phyloP scores from a whole-genome alignment of 2,113 vertebrate species.

The Microcebus jonahi region DNA sequence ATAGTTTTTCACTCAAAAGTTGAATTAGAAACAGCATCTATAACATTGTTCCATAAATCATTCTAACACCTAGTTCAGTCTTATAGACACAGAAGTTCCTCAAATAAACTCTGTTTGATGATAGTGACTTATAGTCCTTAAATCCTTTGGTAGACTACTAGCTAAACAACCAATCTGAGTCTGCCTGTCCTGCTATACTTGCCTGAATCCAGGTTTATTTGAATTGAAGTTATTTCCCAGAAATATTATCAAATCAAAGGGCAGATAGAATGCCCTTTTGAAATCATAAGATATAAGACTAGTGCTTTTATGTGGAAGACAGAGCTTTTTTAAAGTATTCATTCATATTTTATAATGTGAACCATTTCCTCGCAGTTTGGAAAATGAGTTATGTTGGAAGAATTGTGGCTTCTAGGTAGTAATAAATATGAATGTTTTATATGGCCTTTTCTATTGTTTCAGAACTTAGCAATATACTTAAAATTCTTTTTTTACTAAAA shows the following conservation, averaged over 20 bases:
- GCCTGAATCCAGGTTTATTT: conserved; percentile 36
- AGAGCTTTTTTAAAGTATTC: conserved; percentile 64
- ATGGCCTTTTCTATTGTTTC: conserved; percentile 55
- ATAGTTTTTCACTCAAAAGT: conserved; percentile 32
- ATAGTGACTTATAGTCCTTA: neutral
- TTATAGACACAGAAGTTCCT: neutral
- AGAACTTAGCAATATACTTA: conserved; percentile 60
- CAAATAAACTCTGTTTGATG: conserved; percentile 37
- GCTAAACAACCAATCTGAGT: neutral
- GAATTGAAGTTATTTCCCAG: conserved; percentile 57
- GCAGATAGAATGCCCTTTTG: conserved; percentile 59
- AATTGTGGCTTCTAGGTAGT: conserved; percentile 69
- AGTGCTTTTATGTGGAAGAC: conserved; percentile 61
- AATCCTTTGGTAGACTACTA: neutral
- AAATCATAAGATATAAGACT: conserved; percentile 62
- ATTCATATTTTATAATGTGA: conserved; percentile 77
- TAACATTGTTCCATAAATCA: conserved; percentile 47
- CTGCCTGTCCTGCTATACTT: neutral
- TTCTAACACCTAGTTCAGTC: neutral
- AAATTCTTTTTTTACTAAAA: conserved; percentile 44
- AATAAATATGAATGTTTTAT: conserved; percentile 76
- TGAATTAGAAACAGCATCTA: conserved; percentile 51
- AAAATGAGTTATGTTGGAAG: conserved; percentile 75
- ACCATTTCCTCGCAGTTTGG: conserved; percentile 72
- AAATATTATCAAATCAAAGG: conserved; percentile 68